Evolutionary conservation across 2,888 invertebrate genomes (phyloP), one percentile per base, ranked within the genome.

Genomic region (Diaperis boleti): DNA sequence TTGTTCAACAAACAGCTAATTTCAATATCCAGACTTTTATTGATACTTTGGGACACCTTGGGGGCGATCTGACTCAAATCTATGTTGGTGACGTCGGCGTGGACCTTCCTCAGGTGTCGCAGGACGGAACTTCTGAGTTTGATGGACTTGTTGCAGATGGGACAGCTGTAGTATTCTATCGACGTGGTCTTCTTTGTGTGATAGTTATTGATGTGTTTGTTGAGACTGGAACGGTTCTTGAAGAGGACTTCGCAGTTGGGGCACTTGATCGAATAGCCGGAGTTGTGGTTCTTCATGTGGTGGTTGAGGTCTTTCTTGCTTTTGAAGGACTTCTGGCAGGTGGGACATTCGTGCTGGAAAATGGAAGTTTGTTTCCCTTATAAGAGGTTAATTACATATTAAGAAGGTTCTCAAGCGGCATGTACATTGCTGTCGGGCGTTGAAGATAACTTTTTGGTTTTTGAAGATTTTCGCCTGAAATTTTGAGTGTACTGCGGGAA

Each of bases 101-200:
- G 82, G 11, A 67, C 68, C 29, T 65, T 72, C 39, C 71, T 73
- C 11, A 81, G 68, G 68, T 82, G 82, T 14, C 80, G 70, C 42
- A 72, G 65, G 14, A 82, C 62, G 3, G 81, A 82, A 64, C 76
- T 75, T 29, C 72, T 73, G 22, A 78, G 65, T 70, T 82, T 81
- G 45, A 82, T 73, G 22, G 72, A 72, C 31, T 72, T 76, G 5
- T 72, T 63, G 61, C 82, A 82, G 39, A 76, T 69, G 3, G 76
- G 76, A 67, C 81, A 81, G 6, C 69, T 57, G 47, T 66, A 68
- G 14, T 29, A 64, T 22, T 64, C 41, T 6, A 35, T 18, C 17
- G 35, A 3, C 14, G 13, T 17, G 18, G 18, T 31, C 3, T 59
- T 26, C 4, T 35, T 47, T 6, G 13, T 29, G n/a, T 65, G 65